Evolutionary conservation across 1,140 invertebrate species (phyloP).

Genomic region (Drosophila saltans): DNA sequence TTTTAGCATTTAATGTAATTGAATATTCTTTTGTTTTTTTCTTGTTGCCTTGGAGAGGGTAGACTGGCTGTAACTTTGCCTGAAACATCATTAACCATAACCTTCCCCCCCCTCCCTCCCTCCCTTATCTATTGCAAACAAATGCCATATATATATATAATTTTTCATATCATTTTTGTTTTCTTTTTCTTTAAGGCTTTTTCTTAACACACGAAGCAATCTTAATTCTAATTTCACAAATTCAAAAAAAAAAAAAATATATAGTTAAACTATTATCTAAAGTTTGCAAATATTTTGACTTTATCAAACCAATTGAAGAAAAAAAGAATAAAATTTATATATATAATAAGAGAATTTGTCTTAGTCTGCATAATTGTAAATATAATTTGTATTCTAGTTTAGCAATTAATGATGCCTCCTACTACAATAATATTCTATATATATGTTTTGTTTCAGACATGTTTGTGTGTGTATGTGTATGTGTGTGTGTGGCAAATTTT

Average conservation of each 20-base stretch:
- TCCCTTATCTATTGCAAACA: neutral
- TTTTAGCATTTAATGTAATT: too few relatives aligned
- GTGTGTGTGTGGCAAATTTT: slow-evolving; percentile 40
- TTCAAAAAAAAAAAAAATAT: neutral
- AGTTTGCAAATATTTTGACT: slow-evolving; percentile 28
- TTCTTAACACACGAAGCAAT: slow-evolving; percentile 35
- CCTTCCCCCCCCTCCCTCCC: neutral
- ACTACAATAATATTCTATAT: neutral
- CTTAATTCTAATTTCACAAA: slow-evolving; percentile 32
- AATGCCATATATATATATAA: neutral
- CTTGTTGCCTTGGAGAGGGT: too few relatives aligned
- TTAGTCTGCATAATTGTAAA: slow-evolving; percentile 10
- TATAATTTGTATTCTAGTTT: slow-evolving; percentile 25
- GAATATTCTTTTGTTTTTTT: too few relatives aligned
- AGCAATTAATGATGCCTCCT: slow-evolving; percentile 4
- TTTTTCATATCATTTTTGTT: neutral
- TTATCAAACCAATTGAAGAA: slow-evolving; percentile 30
- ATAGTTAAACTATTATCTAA: slow-evolving; percentile 15
- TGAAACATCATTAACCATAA: too few relatives aligned
- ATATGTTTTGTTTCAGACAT: slow-evolving; percentile 17
- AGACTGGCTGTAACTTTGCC: too few relatives aligned
- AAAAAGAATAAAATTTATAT: slow-evolving; percentile 8
- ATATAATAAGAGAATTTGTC: neutral
- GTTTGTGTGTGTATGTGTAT: slow-evolving; percentile 21
- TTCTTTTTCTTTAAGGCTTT: slow-evolving; percentile 36